phyloP scores from a whole-genome alignment of 2,888 invertebrate genomes.

The Cheilosia pagana region DNA sequence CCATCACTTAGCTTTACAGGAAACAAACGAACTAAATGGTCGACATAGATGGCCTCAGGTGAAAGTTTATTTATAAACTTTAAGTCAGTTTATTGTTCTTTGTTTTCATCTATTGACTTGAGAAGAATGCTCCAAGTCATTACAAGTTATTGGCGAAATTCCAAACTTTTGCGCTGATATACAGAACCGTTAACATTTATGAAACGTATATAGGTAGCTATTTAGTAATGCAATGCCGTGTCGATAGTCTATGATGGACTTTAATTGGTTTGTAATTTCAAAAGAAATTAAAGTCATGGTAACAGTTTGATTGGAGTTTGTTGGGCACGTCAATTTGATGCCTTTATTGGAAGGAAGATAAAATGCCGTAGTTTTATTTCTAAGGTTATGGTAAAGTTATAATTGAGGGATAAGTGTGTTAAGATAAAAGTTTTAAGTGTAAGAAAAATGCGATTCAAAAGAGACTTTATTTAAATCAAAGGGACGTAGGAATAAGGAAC shows the following conservation, averaged over 20 bases:
- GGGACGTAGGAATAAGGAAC: too few species aligned
- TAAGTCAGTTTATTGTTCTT: constrained; percentile 22
- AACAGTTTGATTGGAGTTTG: background rate
- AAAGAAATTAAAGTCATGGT: background rate
- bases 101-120: constrained; percentile 42
- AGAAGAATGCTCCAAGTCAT: constrained; percentile 31
- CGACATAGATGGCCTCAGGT: constrained; percentile 44
- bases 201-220: too few species aligned
- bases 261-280: constrained; percentile 38
- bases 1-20: constrained; percentile 1
- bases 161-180: constrained; percentile 33
- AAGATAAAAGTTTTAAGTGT: too few species aligned
- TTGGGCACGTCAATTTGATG: background rate
- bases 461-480: too few species aligned
- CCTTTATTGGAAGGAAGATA: background rate
- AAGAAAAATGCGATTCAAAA: too few species aligned
- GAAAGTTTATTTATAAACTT: constrained; percentile 53
- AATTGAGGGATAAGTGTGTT: too few species aligned
- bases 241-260: background rate
- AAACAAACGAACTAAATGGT: background rate
- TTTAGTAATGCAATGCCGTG: background rate
- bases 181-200: constrained; percentile 18
- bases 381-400: too few species aligned
- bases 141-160: constrained; percentile 51
- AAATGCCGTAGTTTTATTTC: too few species aligned